Base-by-base conservation (phyloP, 2,113 vertebrate species). In the Coryphaenoides rupestris region DNA sequence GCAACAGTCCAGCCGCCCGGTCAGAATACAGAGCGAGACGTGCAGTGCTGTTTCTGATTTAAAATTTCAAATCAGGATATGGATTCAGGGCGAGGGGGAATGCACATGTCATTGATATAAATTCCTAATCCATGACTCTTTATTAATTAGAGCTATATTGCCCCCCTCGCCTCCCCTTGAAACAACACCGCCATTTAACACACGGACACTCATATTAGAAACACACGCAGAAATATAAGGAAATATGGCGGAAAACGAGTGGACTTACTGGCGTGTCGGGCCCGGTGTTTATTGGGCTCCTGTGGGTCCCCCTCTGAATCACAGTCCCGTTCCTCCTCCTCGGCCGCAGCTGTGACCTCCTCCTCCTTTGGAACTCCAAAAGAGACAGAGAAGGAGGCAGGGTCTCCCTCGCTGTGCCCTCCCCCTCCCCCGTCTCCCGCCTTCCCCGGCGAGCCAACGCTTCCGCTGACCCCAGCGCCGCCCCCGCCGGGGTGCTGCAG, bases 251-350 rank as follows among this genome's bases (percentile, higher is more conserved):
- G 2, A 40, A 40, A 12, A 40, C 9, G 4, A 12, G 62, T n/a
- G 72, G 88, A 98, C 97, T 98, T 90, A 99, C 96, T 93, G 78
- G 97, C 90, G 83, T 98, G 95, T 69, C 84, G 92, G 0, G 97
- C 93, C 65, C 92, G 89, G 89, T 99, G 97, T 87, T 94, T 98
- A 90, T 90, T 93, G 74, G 95, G 95, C 91, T 91, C 92, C 76
- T 82, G 88, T 73, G 81, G 92, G 76, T 95, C 94, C 73, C 77
- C 91, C 76, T 92, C 95, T 0, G 79, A 89, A 75, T 88, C 91
- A 55, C 91, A 92, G 82, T 90, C 83, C 71, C 88, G 90, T 77
- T 95, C 92, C 55, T 90, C 88, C 19, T n/a, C 16, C 50, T 53
- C 4, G 16, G 15, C 62, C 28, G 45, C 33, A 40, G 33, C 72